Percentiles rank a stretch among this genome's conserved stretches.
Conservation (phyloP, 2,888 invertebrate genomes). For the Philhelius pedissequus region DNA sequence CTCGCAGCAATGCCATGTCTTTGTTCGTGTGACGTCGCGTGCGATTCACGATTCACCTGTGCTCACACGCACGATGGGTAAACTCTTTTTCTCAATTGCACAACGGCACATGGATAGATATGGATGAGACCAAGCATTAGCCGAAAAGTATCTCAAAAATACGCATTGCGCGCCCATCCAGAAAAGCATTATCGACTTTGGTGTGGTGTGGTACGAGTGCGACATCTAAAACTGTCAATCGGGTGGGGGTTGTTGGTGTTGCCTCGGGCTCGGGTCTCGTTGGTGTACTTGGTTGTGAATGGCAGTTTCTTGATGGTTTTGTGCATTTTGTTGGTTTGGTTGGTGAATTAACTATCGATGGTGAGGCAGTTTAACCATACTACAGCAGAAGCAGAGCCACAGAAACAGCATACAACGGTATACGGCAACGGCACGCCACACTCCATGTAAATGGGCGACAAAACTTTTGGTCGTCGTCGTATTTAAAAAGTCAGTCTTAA, state of each 20-base stretch:
- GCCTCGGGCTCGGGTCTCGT: constrained; percentile 18
- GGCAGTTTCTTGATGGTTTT: constrained; percentile 5
- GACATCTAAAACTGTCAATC: background rate
- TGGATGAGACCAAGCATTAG: background rate
- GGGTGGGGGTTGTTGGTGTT: constrained; percentile 36
- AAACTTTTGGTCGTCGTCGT: constrained; percentile 43
- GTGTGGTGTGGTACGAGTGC: background rate
- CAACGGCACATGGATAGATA: constrained; percentile 1
- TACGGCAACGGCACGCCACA: constrained; percentile 9
- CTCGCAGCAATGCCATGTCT: no score
- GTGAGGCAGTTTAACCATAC: constrained; percentile 10
- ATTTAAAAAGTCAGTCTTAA: constrained; percentile 72
- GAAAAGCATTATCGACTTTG: constrained; percentile 29
- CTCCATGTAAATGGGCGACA: constrained; percentile 35
- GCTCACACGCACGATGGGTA: constrained; percentile 21
- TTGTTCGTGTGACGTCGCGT: constrained; percentile 31
- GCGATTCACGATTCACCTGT: constrained; percentile 49
- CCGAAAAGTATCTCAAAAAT: constrained; percentile 16
- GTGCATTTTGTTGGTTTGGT: constrained; percentile 25
- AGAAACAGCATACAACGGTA: constrained; percentile 18
- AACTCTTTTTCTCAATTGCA: constrained; percentile 21
- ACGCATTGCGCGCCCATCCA: constrained; percentile 31
- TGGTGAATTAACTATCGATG: background rate
- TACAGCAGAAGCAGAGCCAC: background rate
- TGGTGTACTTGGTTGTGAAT: constrained; percentile 6